phyloP scores from a whole-genome alignment of 2,888 invertebrate species.

The Melinopterus prodromus region DNA sequence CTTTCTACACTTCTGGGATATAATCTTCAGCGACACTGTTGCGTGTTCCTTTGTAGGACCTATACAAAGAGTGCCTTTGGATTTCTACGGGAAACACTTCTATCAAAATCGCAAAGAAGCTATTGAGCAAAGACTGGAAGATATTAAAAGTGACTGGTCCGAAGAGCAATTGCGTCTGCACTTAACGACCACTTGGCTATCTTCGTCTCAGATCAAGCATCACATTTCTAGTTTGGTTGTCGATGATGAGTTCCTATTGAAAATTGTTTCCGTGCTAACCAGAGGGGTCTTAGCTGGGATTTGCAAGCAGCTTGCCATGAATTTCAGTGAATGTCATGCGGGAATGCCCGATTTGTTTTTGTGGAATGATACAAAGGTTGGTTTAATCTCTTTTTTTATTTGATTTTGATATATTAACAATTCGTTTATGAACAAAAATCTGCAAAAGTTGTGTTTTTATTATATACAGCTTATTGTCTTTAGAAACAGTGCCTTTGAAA shows the following conservation, averaged over 20 bases:
- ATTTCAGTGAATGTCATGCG: constrained; percentile 69
- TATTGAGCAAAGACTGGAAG: constrained; percentile 66
- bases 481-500: neutral
- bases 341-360: constrained; percentile 88
- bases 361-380: constrained; percentile 67
- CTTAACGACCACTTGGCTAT: constrained; percentile 63
- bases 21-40: constrained; percentile 68
- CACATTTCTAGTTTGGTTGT: constrained; percentile 41
- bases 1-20: constrained; percentile 76
- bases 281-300: constrained; percentile 64
- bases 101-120: constrained; percentile 67
- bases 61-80: constrained; percentile 76
- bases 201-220: constrained; percentile 55
- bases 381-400: neutral
- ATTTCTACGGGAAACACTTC: constrained; percentile 73
- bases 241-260: constrained; percentile 53
- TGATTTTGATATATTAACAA: neutral
- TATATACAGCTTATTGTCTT: neutral
- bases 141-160: constrained; percentile 56
- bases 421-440: too few relatives aligned
- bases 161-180: constrained; percentile 60
- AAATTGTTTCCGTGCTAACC: constrained; percentile 66
- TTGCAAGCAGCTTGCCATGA: constrained; percentile 67
- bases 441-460: neutral
- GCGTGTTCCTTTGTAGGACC: constrained; percentile 68